Conservation (phyloP, 2,888 invertebrate genomes). For the Tridacna gigas region DNA sequence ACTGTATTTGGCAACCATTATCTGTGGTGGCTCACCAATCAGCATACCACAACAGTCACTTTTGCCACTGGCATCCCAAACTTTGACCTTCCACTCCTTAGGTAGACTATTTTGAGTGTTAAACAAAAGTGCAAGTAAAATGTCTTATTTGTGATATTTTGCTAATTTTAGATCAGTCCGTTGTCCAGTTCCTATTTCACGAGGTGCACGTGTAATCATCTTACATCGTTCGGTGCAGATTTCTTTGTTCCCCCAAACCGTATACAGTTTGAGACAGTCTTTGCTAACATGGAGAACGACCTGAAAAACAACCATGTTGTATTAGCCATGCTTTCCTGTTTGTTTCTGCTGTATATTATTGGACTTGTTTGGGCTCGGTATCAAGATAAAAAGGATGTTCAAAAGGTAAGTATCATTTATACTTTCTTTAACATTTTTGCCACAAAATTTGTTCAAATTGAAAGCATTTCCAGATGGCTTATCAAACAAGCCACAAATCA, state of each 20-base stretch:
- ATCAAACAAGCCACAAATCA: too few species aligned
- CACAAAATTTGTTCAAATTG: too few species aligned
- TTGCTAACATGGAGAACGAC: constrained; percentile 79
- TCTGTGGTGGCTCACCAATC: too few species aligned
- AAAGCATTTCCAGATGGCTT: too few species aligned
- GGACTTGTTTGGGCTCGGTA: constrained; percentile 80
- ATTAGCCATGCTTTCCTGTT: constrained; percentile 79
- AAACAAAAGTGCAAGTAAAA: too few species aligned
- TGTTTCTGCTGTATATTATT: constrained; percentile 75
- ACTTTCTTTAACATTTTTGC: too few species aligned
- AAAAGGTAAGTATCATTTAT: constrained; percentile 68
- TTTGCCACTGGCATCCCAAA: too few species aligned
- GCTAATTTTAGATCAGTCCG: constrained; percentile 61
- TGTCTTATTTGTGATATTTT: not conserved
- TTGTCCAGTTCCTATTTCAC: constrained; percentile 67
- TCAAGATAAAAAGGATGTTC: constrained; percentile 80
- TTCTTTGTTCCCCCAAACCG: constrained; percentile 83
- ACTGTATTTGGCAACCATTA: too few species aligned
- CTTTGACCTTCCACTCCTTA: too few species aligned
- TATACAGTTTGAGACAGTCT: constrained; percentile 84
- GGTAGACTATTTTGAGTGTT: too few species aligned
- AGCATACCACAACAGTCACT: too few species aligned
- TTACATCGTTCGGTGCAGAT: constrained; percentile 73
- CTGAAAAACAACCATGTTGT: constrained; percentile 79
- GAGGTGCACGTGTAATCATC: constrained; percentile 70